Conservation (phyloP, 2,113 vertebrate genomes). For the Peromyscus californicus region DNA sequence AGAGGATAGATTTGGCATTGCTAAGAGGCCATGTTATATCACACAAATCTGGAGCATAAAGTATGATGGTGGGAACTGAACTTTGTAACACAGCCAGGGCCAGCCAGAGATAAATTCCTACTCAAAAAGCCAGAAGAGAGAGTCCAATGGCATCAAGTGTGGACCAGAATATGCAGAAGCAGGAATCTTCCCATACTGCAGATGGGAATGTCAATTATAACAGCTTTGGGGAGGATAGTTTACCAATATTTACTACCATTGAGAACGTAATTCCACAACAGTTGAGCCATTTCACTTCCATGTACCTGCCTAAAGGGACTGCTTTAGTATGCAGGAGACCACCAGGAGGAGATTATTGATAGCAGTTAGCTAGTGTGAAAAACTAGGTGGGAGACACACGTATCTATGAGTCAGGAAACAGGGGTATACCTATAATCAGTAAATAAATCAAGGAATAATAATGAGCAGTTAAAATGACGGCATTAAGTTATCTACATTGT, state of each 20-base stretch:
- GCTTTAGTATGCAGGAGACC: neutral
- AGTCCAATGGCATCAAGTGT: neutral
- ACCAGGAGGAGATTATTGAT: neutral
- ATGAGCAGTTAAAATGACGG: neutral
- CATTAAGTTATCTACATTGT: neutral
- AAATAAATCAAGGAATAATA: slow-evolving; percentile 4
- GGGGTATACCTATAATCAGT: neutral
- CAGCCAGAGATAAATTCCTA: slow-evolving; percentile 55
- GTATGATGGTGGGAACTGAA: neutral
- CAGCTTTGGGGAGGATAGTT: neutral
- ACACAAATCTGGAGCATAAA: slow-evolving; percentile 38
- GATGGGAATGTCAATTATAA: neutral
- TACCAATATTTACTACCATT: slow-evolving; percentile 2
- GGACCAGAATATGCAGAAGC: neutral
- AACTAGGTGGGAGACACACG: neutral
- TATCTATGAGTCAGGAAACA: neutral
- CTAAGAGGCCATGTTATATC: neutral
- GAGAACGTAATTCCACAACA: neutral
- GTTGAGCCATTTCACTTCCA: neutral
- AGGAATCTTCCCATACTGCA: neutral
- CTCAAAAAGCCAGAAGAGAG: slow-evolving; percentile 39
- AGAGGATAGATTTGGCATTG: neutral
- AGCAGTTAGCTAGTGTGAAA: neutral
- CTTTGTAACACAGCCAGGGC: slow-evolving; percentile 2
- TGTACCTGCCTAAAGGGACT: neutral